phyloP scores from a whole-genome alignment of 2,888 invertebrate genomes.

The Melanostoma mellinum region DNA sequence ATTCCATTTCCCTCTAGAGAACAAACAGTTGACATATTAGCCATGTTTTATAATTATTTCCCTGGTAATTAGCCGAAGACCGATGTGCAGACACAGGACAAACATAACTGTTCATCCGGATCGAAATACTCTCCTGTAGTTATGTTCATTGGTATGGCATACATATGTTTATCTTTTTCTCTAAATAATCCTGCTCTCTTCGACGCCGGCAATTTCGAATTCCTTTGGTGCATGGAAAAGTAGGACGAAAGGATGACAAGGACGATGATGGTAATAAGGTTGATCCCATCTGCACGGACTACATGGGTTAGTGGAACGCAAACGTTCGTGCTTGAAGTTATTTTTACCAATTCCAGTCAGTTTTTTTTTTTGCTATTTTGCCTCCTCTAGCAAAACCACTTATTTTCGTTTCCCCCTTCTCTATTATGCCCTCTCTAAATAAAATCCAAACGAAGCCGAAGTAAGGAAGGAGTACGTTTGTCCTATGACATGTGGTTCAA shows the following conservation, averaged over 20 bases:
- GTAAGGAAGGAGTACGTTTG: slow-evolving; percentile 11
- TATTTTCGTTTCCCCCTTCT: background rate
- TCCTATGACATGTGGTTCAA: slow-evolving; percentile 17
- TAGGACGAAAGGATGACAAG: slow-evolving; percentile 60
- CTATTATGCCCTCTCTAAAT: background rate
- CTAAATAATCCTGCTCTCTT: slow-evolving; percentile 2
- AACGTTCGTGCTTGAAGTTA: slow-evolving; percentile 55
- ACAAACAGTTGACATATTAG: slow-evolving; percentile 61
- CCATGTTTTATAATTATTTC: slow-evolving; percentile 68
- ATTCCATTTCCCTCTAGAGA: slow-evolving; percentile 8
- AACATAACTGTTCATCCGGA: slow-evolving; percentile 36
- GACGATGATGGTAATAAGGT: slow-evolving; percentile 55
- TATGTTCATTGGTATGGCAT: background rate
- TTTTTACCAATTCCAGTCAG: slow-evolving; percentile 49
- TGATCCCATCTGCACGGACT: slow-evolving; percentile 56
- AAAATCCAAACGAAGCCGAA: slow-evolving; percentile 3
- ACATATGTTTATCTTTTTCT: background rate
- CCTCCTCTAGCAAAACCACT: slow-evolving; percentile 5
- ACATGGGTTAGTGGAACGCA: slow-evolving; percentile 43
- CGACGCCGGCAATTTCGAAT: slow-evolving; percentile 49
- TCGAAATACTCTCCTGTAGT: slow-evolving; percentile 13
- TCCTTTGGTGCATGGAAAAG: slow-evolving; percentile 65
- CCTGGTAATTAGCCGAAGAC: slow-evolving; percentile 62
- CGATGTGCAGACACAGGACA: slow-evolving; percentile 58
- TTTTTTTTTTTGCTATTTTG: background rate